Percentiles rank a stretch among this genome's conserved stretches.
Conservation (phyloP, 2,888 invertebrate species). For the Lepidochitona cinerea region DNA sequence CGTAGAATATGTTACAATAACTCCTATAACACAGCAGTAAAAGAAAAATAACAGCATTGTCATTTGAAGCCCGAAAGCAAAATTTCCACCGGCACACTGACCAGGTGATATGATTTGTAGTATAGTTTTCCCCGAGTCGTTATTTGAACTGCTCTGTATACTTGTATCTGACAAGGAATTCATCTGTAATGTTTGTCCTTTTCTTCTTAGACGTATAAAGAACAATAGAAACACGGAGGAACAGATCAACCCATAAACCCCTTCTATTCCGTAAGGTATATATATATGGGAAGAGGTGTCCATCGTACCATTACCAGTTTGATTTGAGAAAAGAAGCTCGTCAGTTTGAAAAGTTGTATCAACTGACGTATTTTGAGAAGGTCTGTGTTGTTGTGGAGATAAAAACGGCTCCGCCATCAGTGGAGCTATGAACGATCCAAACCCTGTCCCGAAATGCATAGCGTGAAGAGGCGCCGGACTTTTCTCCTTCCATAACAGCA, state of each 20-base stretch:
- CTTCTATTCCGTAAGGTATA: background rate
- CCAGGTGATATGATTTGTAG: background rate
- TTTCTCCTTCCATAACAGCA: constrained; percentile 46
- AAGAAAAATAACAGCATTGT: background rate
- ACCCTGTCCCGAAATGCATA: constrained; percentile 51
- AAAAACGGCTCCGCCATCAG: constrained; percentile 49
- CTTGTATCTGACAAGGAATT: too few relatives aligned
- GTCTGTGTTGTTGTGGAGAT: background rate
- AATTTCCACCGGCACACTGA: background rate
- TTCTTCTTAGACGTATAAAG: background rate
- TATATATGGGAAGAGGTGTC: background rate
- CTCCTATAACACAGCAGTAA: background rate
- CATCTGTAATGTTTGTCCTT: background rate
- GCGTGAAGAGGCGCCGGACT: constrained; percentile 49
- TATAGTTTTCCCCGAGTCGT: too few relatives aligned
- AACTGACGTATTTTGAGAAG: background rate
- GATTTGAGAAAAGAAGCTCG: background rate
- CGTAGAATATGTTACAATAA: background rate
- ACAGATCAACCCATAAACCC: background rate
- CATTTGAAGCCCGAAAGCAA: background rate
- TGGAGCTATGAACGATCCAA: constrained; percentile 52
- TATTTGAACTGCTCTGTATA: background rate
- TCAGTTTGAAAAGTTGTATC: background rate
- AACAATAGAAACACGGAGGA: background rate
- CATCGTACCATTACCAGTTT: background rate